Evolutionary conservation across 2,888 invertebrate species (phyloP).

Genomic region (Rotaria magnacalcarata): DNA sequence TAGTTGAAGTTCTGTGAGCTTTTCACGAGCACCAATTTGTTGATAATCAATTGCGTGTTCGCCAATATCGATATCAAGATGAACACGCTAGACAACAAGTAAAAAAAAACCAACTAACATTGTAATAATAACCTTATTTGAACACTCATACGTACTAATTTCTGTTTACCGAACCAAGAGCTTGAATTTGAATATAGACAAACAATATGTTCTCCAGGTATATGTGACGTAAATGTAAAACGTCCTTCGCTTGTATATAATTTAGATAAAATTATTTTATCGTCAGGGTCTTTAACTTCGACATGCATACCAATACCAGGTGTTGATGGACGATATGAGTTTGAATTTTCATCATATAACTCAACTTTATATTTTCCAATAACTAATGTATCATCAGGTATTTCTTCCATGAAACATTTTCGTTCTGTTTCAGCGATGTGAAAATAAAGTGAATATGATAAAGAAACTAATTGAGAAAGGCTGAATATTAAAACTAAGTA

Average conservation of each 20-base stretch:
- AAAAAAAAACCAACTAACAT: neutral
- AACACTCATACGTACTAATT: slow-evolving; percentile 65
- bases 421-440: slow-evolving; percentile 96
- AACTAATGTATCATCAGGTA: slow-evolving; percentile 97
- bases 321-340: slow-evolving; percentile 76
- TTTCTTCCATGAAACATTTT: slow-evolving; percentile 99
- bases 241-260: slow-evolving; percentile 60
- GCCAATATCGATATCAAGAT: slow-evolving; percentile 95
- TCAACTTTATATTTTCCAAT: slow-evolving; percentile 94
- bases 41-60: slow-evolving; percentile 97
- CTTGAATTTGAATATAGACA: slow-evolving; percentile 96
- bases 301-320: slow-evolving; percentile 56
- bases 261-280: slow-evolving; percentile 82
- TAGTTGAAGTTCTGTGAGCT: slow-evolving; percentile 85
- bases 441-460: slow-evolving; percentile 71
- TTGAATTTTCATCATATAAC: slow-evolving; percentile 82
- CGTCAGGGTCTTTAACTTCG: slow-evolving; percentile 81
- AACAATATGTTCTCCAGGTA: slow-evolving; percentile 91
- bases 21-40: slow-evolving; percentile 92
- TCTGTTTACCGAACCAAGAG: slow-evolving; percentile 95
- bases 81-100: slow-evolving; percentile 69
- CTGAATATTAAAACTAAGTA: neutral
- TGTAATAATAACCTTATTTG: too few species aligned
- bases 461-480: neutral
- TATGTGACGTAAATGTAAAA: slow-evolving; percentile 24